These are phyloP conservation scores for Cryptotermes secundus DNA, from an alignment of 1,140 invertebrate genomes.

Conservation along the genomic window DNA sequence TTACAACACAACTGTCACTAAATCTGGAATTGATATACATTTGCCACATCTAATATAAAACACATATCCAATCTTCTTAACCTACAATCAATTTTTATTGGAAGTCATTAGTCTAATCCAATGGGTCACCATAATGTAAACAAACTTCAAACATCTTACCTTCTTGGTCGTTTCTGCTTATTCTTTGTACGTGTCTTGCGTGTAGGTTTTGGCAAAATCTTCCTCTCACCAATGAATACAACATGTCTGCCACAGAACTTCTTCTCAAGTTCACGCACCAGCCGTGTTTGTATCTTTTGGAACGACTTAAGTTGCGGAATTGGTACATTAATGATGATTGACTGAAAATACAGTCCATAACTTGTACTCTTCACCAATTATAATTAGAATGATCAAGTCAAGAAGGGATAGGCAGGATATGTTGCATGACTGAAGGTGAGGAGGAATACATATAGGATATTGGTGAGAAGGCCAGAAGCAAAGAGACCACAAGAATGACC, in stretches of 20 bases:
- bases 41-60: conserved; percentile 16
- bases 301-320: conserved; percentile 96
- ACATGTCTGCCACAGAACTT: conserved; percentile 99
- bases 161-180: conserved; percentile 97
- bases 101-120: too few relatives aligned
- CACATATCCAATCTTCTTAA: not conserved
- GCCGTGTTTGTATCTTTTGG: conserved; percentile 95
- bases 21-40: not conserved
- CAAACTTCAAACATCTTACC: conserved; percentile 53
- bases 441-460: too few relatives aligned
- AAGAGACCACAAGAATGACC: too few relatives aligned
- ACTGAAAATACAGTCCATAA: conserved; percentile 61
- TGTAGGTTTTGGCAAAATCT: conserved; percentile 97
- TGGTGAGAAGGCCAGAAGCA: too few relatives aligned
- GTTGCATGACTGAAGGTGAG: too few relatives aligned
- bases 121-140: too few relatives aligned
- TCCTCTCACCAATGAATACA: conserved; percentile 96
- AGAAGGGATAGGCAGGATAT: too few relatives aligned
- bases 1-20: not conserved
- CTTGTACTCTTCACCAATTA: too few relatives aligned
- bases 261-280: conserved; percentile 98
- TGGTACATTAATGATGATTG: conserved; percentile 98
- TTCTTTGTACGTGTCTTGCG: conserved; percentile 90
- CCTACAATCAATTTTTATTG: too few relatives aligned
- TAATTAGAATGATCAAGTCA: too few relatives aligned